Base-by-base conservation (phyloP, 2,797 vertebrate genomes). In the Cephalopachus bancanus region DNA sequence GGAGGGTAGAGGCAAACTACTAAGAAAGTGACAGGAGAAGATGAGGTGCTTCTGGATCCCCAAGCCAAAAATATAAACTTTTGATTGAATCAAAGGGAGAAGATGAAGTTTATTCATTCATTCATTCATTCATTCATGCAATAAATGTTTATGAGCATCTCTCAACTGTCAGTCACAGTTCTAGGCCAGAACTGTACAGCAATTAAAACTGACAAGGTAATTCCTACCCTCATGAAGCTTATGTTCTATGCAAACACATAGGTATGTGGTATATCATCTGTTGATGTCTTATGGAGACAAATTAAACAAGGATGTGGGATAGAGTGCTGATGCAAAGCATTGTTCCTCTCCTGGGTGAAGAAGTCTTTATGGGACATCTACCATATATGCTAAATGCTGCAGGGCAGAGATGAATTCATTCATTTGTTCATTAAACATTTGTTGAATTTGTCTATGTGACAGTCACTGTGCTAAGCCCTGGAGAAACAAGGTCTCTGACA, bases 1-100 rank as follows among this genome's bases (percentile, higher is more conserved):
- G 5, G 65, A 60, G 30, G 17, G 12, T 22, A 81, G 55, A 85
- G 20, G 33, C 24, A 85, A 92, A 81, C 74, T 37, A 88, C 55
- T 59, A 81, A 89, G 76, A 93, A 71, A 86, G 22, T 7, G 30
- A 24, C 30, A 37, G 44, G 33, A 69, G 71, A 93, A 83, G 16
- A 30, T n/a, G 49, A 86, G 22, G 59, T 20, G 11, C 72, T 37
- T 65, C 64, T 71, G 67, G 59, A 91, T 72, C 55, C 57, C 30
- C 91, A 33, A 91, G 33, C 53, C 55, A 83, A 83, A 90, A 76
- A 87, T 59, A 74, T 78, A 93, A 22, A 26, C 33, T 67, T 44
- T 74, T 79, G 53, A 51, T 24, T 88, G 28, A 83, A 30, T 37
- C 55, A 62, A 72, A 89, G 26, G 79, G 26, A 72, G 76, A 81